Base-by-base conservation (phyloP, 2,797 vertebrate genomes). In the Notoglanidium macrostoma region DNA sequence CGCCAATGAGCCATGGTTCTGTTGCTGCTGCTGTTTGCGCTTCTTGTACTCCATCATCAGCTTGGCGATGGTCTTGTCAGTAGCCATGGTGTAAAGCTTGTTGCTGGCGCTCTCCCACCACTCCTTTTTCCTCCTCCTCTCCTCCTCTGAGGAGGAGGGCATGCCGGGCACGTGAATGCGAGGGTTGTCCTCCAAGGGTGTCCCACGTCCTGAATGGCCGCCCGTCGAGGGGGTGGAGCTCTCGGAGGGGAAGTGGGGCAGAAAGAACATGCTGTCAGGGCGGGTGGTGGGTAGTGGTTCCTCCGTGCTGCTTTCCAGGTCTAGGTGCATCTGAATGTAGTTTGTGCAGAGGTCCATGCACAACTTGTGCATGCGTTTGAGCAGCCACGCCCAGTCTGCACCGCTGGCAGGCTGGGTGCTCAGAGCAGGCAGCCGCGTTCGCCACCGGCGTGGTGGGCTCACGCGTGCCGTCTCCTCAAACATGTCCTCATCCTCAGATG, bases 401-500 rank as follows among this genome's bases (percentile, higher is more conserved):
- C 97, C 94, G 93, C 97, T 97, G 85, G 95, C 61, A 0, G 98
- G 98, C 91, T 97, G 97, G 10, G 96, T 96, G 0, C 98, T 98
- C 70, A 98, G 94, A 0, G 97, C 98, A 0, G 97, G 97, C 90
- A 96, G 90, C 4, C 96, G 95, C 0, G 95, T 93, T 35, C 96
- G 93, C 98, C 98, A 98, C 82, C 96, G 96, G 0, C 97, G 94
- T 0, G 98, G 98, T 0, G 98, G 98, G 91, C 98, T 99, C 87
- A 99, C 98, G 94, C 99, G 98, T 0, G 98, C 98, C 0, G 98
- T 99, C 94, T 99, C 98, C 92, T 99, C 98, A 91, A 99, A 99
- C 88, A 99, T 99, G 91, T 99, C 98, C 91, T 99, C 98, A 0
- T 99, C 98, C 90, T 99, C 98, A 0, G 98, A 99, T 72, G 96